phyloP scores from a whole-genome alignment of 2,113 vertebrate species.

The Euleptes europaea region DNA sequence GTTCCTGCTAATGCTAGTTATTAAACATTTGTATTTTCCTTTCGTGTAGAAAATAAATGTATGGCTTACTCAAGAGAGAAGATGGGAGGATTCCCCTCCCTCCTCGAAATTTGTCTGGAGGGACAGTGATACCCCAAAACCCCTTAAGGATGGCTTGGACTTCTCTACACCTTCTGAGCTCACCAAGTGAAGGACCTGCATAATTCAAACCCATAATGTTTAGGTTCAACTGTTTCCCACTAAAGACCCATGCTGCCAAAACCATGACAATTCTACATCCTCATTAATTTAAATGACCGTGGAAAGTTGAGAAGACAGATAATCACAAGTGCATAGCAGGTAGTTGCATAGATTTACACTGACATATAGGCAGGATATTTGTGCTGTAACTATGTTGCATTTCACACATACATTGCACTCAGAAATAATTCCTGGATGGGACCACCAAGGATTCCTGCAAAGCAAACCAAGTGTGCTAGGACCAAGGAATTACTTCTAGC shows the following conservation, averaged over 20 bases:
- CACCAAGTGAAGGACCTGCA: not conserved
- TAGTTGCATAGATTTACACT: not conserved
- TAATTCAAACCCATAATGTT: not conserved
- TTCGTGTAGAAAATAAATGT: conserved; percentile 69
- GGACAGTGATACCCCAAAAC: not conserved
- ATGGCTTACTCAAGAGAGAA: conserved; percentile 40
- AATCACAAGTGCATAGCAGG: not conserved
- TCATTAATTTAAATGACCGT: conserved; percentile 14
- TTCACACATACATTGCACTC: not conserved
- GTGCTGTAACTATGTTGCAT: not conserved
- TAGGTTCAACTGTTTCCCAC: not conserved
- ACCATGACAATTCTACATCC: not conserved
- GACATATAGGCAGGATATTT: not conserved
- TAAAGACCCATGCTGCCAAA: conserved; percentile 1
- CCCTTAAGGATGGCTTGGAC: fast-evolving
- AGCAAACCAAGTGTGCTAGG: not conserved
- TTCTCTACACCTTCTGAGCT: not conserved
- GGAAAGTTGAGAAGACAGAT: conserved; percentile 1
- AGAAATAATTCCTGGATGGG: not conserved
- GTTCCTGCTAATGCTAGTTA: conserved; percentile 80
- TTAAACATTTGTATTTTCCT: conserved; percentile 79
- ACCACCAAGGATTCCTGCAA: not conserved
- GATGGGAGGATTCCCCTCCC: conserved; percentile 19
- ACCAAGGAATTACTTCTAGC: not conserved
- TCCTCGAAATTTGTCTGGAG: conserved; percentile 24